Evolutionary conservation across 2,113 vertebrate genomes (phyloP), one percentile per base, ranked within the genome.

Genomic region (Heterotis niloticus): DNA sequence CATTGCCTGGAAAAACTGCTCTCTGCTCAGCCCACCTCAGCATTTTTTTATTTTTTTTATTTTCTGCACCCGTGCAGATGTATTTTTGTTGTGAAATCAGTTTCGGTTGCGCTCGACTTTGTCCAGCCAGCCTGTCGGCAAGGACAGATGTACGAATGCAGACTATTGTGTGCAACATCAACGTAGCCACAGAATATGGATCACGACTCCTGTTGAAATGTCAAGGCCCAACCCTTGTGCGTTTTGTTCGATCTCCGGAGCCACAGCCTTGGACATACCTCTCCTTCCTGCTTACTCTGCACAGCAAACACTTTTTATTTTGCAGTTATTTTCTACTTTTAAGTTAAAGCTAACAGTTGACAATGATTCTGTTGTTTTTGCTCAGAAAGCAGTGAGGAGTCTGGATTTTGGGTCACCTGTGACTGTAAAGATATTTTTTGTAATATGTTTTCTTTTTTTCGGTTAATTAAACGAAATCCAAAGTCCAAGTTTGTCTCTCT

Each of bases 371-470:
- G 89, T 93, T 87, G 81, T 78, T 83, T 78, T 82, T 81, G 64
- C 78, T 81, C 86, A 56, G 72, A 76, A 81, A 81, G 81, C 28
- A 64, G 84, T 82, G 82, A n/a, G 34, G 75, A 64, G 77, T 18
- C 75, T 75, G 34, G 70, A 78, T 74, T 86, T 89, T 83, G 66
- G 83, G 90, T 90, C 93, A 92, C 86, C 87, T 85, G 87, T 94
- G 90, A 92, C 88, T 93, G 94, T 95, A 94, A 91, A 95, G 91
- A 92, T 94, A 94, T 95, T 96, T 44, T 44, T 96, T 97, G 94
- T 96, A 95, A 95, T 92, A 86, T 88, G 84, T 93, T 92, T 88
- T 90, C 88, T 92, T 89, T 81, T n/a, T 93, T 95, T 95, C 85
- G 83, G 92, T 95, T 95, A 93, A 93, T 95, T 95, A 95, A 96